phyloP scores from a whole-genome alignment of 2,888 invertebrate genomes.

The Brenthis daphne region DNA sequence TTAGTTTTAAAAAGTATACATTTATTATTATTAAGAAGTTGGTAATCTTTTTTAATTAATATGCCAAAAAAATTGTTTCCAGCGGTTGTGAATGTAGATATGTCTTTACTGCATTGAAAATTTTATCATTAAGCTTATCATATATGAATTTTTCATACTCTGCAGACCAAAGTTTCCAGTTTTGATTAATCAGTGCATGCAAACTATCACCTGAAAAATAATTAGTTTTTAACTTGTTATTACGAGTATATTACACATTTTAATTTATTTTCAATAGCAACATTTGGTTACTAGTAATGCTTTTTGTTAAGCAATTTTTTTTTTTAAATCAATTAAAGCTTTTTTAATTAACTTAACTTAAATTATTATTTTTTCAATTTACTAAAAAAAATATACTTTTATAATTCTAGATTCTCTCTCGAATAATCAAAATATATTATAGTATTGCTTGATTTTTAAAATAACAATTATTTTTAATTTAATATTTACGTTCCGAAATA shows the following conservation, averaged over 20 bases:
- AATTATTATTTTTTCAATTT: too few species aligned
- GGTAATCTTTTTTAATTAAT: not conserved
- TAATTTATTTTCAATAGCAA: too few species aligned
- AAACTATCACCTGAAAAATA: constrained; percentile 26
- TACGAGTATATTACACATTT: too few species aligned
- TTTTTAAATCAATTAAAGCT: too few species aligned
- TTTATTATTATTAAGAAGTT: too few species aligned
- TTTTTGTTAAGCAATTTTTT: not conserved
- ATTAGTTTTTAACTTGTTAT: not conserved
- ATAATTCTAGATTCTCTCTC: too few species aligned
- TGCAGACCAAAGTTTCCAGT: constrained; percentile 23
- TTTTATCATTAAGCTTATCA: constrained; percentile 29
- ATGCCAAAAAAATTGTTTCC: constrained; percentile 12
- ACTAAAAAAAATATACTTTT: too few species aligned
- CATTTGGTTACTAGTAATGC: not conserved
- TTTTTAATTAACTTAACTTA: too few species aligned
- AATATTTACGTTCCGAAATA: not conserved
- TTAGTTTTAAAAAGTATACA: too few species aligned
- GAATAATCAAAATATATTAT: not conserved
- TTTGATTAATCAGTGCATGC: constrained; percentile 25
- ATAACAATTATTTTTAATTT: too few species aligned
- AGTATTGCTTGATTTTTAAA: not conserved
- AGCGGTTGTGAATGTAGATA: constrained; percentile 23
- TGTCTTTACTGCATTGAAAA: constrained; percentile 30
- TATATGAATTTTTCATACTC: constrained; percentile 19